Conservation (phyloP, 2,113 vertebrate species). For the Eolophus roseicapilla region DNA sequence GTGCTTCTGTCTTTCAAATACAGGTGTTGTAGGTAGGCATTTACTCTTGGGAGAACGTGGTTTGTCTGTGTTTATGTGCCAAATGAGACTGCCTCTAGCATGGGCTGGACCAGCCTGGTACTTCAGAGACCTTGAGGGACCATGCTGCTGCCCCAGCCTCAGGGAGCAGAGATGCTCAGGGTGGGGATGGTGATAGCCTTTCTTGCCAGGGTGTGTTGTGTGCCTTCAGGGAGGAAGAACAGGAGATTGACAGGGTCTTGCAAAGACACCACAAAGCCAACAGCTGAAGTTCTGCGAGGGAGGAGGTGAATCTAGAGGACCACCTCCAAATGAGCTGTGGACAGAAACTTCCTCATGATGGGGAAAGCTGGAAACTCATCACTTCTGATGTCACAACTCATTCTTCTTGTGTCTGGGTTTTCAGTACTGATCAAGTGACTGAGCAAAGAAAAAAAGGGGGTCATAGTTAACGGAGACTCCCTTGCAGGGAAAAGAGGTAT, state of each 20-base stretch:
- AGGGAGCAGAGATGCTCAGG: not conserved
- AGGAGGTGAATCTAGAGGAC: not conserved
- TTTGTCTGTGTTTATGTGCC: not conserved
- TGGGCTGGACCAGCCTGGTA: not conserved
- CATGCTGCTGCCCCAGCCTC: not conserved
- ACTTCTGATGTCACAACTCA: not conserved
- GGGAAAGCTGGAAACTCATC: not conserved
- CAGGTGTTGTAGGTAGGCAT: not conserved
- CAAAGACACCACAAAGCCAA: not conserved
- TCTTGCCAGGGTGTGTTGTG: fast-evolving
- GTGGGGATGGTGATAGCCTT: not conserved
- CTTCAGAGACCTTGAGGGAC: not conserved
- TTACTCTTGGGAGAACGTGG: not conserved
- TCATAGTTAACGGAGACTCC: not conserved
- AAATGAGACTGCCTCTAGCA: not conserved
- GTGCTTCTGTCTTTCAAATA: not conserved
- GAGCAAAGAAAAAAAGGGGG: not conserved
- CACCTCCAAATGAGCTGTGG: not conserved
- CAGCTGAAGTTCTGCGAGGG: not conserved
- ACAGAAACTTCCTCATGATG: not conserved
- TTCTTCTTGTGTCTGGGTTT: not conserved
- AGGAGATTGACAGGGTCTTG: not conserved
- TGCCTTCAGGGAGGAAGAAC: not conserved
- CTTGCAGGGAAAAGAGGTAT: not conserved
- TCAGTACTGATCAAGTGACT: not conserved